Percentiles rank a stretch among this genome's conserved stretches.
Conservation (phyloP, 2,797 vertebrate species). For the Limnodromus scolopaceus region DNA sequence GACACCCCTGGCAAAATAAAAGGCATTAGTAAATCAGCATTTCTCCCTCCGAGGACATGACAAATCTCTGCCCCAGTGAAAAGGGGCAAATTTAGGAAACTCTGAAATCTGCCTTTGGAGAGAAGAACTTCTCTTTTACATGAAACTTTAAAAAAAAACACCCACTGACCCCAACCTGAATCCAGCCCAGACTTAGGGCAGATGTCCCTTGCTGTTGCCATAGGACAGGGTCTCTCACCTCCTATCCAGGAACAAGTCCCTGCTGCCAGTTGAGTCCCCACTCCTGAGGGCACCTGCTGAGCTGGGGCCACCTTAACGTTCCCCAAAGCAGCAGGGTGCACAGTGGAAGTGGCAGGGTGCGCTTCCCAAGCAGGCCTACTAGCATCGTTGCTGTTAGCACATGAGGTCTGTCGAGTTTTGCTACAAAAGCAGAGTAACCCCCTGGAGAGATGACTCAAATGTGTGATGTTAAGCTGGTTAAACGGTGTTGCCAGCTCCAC, state of each 20-base stretch:
- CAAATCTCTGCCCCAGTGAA: background rate
- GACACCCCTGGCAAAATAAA: background rate
- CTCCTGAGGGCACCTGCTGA: background rate
- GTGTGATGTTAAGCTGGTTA: background rate
- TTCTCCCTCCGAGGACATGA: background rate
- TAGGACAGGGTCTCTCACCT: background rate
- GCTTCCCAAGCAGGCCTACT: background rate
- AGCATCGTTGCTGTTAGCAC: background rate
- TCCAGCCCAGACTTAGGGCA: background rate
- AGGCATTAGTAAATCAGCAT: background rate
- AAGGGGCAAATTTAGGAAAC: background rate
- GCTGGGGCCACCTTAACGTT: background rate
- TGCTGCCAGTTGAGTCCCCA: background rate
- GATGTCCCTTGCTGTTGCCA: background rate
- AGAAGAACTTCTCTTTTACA: background rate
- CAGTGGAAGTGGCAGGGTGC: background rate
- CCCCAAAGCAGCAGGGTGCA: background rate
- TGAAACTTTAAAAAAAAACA: background rate
- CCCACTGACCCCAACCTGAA: background rate
- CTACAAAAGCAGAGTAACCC: background rate
- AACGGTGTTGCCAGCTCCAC: background rate
- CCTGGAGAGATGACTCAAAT: background rate
- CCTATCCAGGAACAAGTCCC: background rate
- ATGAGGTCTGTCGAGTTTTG: background rate
- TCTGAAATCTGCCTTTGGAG: background rate